Base-by-base conservation (phyloP, 2,797 vertebrate genomes). In the Cossypha caffra region DNA sequence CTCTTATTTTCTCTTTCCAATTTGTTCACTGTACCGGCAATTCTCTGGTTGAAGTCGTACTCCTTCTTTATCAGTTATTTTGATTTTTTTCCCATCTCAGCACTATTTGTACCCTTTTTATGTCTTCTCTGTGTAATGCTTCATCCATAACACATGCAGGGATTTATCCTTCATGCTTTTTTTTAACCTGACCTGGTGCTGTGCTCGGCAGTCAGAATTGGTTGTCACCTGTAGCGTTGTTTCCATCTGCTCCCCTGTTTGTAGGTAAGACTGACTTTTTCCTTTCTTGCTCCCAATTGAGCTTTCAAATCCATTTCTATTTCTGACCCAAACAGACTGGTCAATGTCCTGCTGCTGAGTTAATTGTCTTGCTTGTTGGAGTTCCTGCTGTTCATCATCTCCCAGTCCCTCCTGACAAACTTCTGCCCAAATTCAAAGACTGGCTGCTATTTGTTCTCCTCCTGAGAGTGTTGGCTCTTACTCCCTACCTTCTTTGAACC, bases 361-460 rank as follows among this genome's bases (percentile, higher is more conserved):
- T 88, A 93, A 86, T 86, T 87, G 81, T 90, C 86, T 88, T 77
- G 48, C 67, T 67, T 67, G 19, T 81, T 94, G 80, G 52, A 96
- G 66, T 91, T 96, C 66, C 82, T 81, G 76, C 85, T 86, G 89
- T 90, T 93, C 47, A 26, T 95, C 80, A 62, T 91, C 79, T 91
- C 62, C 86, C 64, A 68, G 71, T 91, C 54, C n/a, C 58, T 92
- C 50, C 68, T 88, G 75, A 91, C 73, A 78, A 86, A 91, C 58
- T 91, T 93, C 58, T 96, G 73, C 67, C 64, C 73, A 74, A 42
- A 94, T 93, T 93, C 55, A 86, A 88, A 75, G 76, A 58, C 73
- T 93, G 62, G 45, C 69, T 94, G 78, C 66, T 94, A 59, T 95
- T 93, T 86, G 77, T 40, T 89, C 84, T 95, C 76, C 50, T 84